A percentile compares a stretch with the other conserved stretches of the same genome.
Evolutionary conservation across 2,113 vertebrate genomes (phyloP).

Genomic region (Heloderma charlesbogerti): DNA sequence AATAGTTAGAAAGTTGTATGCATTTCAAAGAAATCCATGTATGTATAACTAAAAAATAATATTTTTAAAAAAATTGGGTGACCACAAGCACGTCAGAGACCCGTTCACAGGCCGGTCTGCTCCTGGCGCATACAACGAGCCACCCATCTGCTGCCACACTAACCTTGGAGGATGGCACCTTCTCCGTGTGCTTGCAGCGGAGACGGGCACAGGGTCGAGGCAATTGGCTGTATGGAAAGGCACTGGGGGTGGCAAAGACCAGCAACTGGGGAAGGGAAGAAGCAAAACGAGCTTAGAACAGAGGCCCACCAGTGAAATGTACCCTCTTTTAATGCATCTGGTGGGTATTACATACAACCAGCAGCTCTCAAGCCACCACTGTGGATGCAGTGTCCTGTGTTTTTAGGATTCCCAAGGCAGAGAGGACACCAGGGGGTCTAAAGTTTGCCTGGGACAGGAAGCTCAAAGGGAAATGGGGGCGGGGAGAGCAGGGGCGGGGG

Average conservation of each 20-base stretch:
- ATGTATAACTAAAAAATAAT: no score
- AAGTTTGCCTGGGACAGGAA: no score
- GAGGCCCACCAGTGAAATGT: no score
- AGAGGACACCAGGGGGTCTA: no score
- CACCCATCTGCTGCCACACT: not conserved
- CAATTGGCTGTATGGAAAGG: conserved; percentile 78
- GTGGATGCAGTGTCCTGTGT: not conserved
- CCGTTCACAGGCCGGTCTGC: no score
- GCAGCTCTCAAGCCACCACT: not conserved
- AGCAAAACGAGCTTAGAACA: not conserved
- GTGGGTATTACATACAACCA: not conserved
- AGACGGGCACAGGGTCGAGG: conserved; percentile 86
- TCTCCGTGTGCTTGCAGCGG: conserved; percentile 83
- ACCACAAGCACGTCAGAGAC: no score
- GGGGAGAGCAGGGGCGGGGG: no score
- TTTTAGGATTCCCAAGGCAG: no score
- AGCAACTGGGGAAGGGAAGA: conserved; percentile 75
- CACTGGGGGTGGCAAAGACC: conserved; percentile 82
- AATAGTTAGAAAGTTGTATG: no score
- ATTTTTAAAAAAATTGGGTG: no score
- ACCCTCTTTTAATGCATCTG: not conserved
- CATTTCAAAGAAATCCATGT: no score
- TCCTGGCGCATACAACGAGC: no score
- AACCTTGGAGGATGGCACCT: conserved; percentile 80
- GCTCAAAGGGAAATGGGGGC: not conserved